Evolutionary conservation across 2,888 invertebrate genomes (phyloP).

Genomic region (Helobdella robusta): DNA sequence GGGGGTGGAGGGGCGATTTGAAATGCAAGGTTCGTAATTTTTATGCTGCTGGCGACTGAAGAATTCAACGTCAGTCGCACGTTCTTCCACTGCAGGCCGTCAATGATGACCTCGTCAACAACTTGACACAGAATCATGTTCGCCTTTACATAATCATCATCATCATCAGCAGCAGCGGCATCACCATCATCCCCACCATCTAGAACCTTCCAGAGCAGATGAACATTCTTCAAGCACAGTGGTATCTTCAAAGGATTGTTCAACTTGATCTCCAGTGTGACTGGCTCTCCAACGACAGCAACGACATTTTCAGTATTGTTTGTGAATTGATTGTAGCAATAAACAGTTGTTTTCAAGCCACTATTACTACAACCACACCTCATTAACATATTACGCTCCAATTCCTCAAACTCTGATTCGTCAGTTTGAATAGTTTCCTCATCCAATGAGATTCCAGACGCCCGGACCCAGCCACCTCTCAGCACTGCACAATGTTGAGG

Average conservation of each 20-base stretch:
- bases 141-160: no score
- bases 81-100: no score
- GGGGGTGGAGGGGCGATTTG: no score
- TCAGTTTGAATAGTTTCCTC: not conserved
- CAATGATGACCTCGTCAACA: no score
- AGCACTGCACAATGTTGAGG: not conserved
- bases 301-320: constrained; percentile 59
- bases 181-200: no score
- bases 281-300: constrained; percentile 61
- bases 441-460: constrained; percentile 9
- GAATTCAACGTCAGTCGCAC: no score
- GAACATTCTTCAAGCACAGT: constrained; percentile 61
- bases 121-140: no score
- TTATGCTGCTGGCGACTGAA: no score
- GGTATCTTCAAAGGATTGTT: constrained; percentile 67
- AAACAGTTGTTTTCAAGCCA: constrained; percentile 60
- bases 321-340: constrained; percentile 57
- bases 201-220: constrained; percentile 64
- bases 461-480: not conserved
- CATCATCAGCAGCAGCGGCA: no score
- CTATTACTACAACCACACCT: no score
- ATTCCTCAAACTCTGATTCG: constrained; percentile 28
- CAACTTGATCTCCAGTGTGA: constrained; percentile 67
- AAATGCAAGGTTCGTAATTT: no score
- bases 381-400: no score